Evolutionary conservation across 1,140 invertebrate species (phyloP).

Genomic region (Micrasema minimum): DNA sequence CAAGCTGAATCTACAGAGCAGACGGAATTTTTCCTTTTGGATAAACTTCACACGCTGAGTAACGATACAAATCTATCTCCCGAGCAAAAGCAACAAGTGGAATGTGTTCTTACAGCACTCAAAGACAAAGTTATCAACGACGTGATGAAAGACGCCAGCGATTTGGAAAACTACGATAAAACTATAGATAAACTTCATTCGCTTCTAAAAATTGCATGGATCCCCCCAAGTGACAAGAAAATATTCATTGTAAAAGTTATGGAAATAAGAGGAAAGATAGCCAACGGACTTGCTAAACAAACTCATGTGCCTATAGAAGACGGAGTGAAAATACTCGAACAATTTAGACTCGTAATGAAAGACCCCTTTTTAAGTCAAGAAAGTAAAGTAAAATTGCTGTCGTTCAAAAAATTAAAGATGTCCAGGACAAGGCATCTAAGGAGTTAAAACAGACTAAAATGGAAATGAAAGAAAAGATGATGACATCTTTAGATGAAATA

Average conservation of each 20-base stretch:
- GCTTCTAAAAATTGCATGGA: slow-evolving; percentile 21
- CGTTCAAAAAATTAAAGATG: slow-evolving; percentile 20
- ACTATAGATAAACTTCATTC: slow-evolving; percentile 31
- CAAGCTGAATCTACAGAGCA: slow-evolving; percentile 18
- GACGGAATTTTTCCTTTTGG: slow-evolving; percentile 37
- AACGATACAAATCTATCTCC: slow-evolving; percentile 2
- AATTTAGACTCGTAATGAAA: slow-evolving; percentile 26
- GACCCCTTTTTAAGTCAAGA: slow-evolving; percentile 35
- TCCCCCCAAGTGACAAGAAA: slow-evolving; percentile 28
- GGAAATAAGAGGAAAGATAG: slow-evolving; percentile 29
- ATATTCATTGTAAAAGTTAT: slow-evolving; percentile 19
- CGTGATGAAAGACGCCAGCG: slow-evolving; percentile 16
- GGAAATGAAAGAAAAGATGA: slow-evolving; percentile 41
- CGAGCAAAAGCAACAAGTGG: slow-evolving; percentile 32
- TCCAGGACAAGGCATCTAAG: slow-evolving; percentile 22
- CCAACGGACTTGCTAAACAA: slow-evolving; percentile 28
- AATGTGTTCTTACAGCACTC: slow-evolving; percentile 36
- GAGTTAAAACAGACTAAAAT: slow-evolving; percentile 39
- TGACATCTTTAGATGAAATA: slow-evolving; percentile 34
- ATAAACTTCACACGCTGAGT: slow-evolving; percentile 36
- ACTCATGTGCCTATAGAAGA: slow-evolving; percentile 26
- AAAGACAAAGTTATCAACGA: slow-evolving; percentile 35
- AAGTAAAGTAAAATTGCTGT: slow-evolving; percentile 33
- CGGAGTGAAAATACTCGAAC: slow-evolving; percentile 23
- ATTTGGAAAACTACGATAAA: slow-evolving; percentile 2